Percentiles rank a stretch among this genome's conserved stretches.
These are phyloP conservation scores for Penaeus japonicus DNA, from an alignment of 1,140 invertebrate species.

Conservation along the genomic window DNA sequence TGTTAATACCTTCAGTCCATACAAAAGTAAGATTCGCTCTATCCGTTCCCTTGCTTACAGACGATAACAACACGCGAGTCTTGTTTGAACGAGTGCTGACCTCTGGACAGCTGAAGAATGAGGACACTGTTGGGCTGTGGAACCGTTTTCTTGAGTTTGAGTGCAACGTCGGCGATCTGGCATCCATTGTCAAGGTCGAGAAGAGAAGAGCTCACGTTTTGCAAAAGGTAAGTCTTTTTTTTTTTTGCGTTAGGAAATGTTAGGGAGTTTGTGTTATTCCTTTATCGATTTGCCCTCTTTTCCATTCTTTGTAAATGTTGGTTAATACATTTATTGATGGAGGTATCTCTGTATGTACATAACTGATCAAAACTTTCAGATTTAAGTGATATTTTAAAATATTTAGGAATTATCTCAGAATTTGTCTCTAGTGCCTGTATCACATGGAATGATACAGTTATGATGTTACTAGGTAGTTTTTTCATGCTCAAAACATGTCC, in stretches of 20 bases:
- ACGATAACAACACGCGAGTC: slow-evolving; percentile 99
- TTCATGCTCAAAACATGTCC: too few relatives aligned
- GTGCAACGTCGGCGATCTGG: slow-evolving; percentile 96
- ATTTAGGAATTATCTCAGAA: too few relatives aligned
- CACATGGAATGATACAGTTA: too few relatives aligned
- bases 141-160: slow-evolving; percentile 98
- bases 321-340: too few relatives aligned
- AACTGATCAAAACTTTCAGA: too few relatives aligned
- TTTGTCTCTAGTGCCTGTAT: too few relatives aligned
- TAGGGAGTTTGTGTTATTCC: too few relatives aligned
- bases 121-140: slow-evolving; percentile 98
- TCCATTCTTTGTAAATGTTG: too few relatives aligned
- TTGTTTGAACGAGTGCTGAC: slow-evolving; percentile 96
- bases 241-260: neutral
- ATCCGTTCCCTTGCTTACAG: slow-evolving; percentile 67
- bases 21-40: neutral
- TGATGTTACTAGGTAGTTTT: too few relatives aligned
- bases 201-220: slow-evolving; percentile 88
- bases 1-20: neutral
- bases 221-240: slow-evolving; percentile 75
- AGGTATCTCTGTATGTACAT: too few relatives aligned
- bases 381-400: too few relatives aligned
- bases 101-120: slow-evolving; percentile 87
- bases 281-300: too few relatives aligned
- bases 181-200: slow-evolving; percentile 98